Conservation (phyloP, 2,113 vertebrate genomes). For the Xenopus tropicalis region DNA sequence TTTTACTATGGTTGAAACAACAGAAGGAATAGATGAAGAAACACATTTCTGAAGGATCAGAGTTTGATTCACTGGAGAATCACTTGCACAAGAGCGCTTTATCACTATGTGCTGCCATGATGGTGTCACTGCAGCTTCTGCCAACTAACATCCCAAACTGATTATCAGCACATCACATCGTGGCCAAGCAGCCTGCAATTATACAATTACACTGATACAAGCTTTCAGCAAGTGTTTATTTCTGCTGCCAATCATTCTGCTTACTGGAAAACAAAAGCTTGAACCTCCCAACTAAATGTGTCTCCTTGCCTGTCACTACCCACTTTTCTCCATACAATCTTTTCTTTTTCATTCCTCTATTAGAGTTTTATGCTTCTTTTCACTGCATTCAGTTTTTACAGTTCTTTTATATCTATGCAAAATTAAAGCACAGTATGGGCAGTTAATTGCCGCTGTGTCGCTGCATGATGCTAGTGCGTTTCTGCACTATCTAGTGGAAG, state of each 20-base stretch:
- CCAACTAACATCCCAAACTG: constrained; percentile 37
- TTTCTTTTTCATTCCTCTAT: too few species aligned
- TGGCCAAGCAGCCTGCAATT: constrained; percentile 60
- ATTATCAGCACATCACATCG: constrained; percentile 54
- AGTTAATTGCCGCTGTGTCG: too few species aligned
- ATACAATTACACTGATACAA: constrained; percentile 61
- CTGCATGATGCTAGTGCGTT: too few species aligned
- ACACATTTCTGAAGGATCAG: too few species aligned
- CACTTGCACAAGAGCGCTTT: constrained; percentile 6
- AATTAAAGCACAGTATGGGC: too few species aligned
- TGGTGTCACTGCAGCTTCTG: constrained; percentile 47
- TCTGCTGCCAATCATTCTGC: constrained; percentile 56
- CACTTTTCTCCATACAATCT: neutral
- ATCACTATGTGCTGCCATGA: constrained; percentile 21
- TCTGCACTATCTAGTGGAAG: too few species aligned
- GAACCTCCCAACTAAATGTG: constrained; percentile 18
- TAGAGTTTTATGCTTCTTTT: too few species aligned
- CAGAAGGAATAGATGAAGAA: too few species aligned
- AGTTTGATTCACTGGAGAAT: too few species aligned
- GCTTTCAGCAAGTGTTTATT: constrained; percentile 59
- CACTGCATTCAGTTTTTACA: too few species aligned
- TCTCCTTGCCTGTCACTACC: constrained; percentile 15
- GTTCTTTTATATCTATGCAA: too few species aligned
- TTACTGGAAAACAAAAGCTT: constrained; percentile 59
- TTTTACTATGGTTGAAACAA: too few species aligned